These are phyloP conservation scores for Trachelipus rathkii DNA, from an alignment of 1,140 invertebrate genomes.

Conservation along the genomic window DNA sequence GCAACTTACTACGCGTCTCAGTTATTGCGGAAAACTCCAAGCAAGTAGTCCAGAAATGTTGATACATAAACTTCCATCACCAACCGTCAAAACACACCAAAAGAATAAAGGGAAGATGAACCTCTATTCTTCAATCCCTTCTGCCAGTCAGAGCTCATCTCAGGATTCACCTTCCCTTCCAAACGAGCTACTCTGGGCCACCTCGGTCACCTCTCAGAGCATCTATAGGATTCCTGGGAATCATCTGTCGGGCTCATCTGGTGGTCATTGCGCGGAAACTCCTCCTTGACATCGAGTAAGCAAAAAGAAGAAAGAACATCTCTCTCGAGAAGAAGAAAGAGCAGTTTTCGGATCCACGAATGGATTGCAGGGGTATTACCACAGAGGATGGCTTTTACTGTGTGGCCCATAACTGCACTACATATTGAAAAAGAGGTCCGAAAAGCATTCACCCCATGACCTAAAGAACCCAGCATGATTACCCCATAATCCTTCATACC, in stretches of 20 bases:
- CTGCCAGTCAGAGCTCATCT: conserved; percentile 33
- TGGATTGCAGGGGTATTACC: conserved; percentile 47
- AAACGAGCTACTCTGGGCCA: conserved; percentile 23
- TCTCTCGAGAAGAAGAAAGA: conserved; percentile 30
- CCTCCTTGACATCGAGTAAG: conserved; percentile 21
- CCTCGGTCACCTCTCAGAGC: conserved; percentile 39
- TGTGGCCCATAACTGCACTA: conserved; percentile 59
- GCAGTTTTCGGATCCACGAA: conserved; percentile 42
- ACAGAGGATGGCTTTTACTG: conserved; percentile 59
- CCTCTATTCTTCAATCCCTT: conserved; percentile 43
- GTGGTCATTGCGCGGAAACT: conserved; percentile 21
- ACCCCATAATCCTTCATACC: background rate
- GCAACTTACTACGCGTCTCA: background rate
- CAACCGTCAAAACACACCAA: conserved; percentile 34
- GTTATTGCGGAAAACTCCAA: background rate
- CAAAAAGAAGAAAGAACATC: conserved; percentile 16
- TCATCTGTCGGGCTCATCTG: conserved; percentile 30
- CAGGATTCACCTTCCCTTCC: conserved; percentile 35
- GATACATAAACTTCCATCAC: conserved; percentile 28
- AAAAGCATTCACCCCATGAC: background rate
- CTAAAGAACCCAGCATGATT: background rate
- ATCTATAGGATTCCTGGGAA: conserved; percentile 40
- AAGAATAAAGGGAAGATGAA: conserved; percentile 33
- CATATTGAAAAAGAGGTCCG: conserved; percentile 54
- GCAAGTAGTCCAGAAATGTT: conserved; percentile 12